Evolutionary conservation across 2,797 vertebrate genomes (phyloP).

Genomic region (Sternarchorhynchus goeldii): DNA sequence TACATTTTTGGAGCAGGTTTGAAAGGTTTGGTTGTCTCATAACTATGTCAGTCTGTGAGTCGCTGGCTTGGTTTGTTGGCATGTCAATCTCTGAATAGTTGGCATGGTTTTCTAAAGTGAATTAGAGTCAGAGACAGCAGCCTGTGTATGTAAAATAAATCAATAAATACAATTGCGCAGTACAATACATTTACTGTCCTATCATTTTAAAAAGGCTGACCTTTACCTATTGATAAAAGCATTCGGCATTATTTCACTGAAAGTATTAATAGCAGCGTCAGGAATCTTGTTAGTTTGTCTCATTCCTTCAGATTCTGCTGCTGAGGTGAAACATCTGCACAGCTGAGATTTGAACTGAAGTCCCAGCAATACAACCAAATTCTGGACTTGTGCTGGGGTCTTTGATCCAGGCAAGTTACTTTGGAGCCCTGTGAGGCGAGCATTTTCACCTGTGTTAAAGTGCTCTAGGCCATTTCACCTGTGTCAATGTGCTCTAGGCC

Average conservation of each 20-base stretch:
- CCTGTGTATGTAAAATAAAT: neutral
- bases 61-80: neutral
- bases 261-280: neutral
- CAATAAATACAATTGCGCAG: neutral
- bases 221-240: constrained; percentile 43
- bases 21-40: neutral
- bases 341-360: neutral
- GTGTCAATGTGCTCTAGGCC: constrained; percentile 84
- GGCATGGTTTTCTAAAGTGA: neutral
- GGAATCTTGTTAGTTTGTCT: neutral
- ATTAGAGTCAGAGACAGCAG: neutral
- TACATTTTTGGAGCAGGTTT: constrained; percentile 18
- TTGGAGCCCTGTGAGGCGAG: too few species aligned
- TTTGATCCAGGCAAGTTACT: too few species aligned
- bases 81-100: neutral
- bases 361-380: too few species aligned
- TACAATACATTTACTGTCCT: constrained; percentile 10
- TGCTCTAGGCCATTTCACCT: constrained; percentile 72
- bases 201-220: constrained; percentile 58
- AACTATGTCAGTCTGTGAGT: constrained; percentile 14
- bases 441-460: neutral
- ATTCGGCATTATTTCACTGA: constrained; percentile 54
- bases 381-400: too few species aligned
- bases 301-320: neutral
- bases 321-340: neutral